Evolutionary conservation across 2,888 invertebrate genomes (phyloP).

Genomic region (Cyaniris semiargus): DNA sequence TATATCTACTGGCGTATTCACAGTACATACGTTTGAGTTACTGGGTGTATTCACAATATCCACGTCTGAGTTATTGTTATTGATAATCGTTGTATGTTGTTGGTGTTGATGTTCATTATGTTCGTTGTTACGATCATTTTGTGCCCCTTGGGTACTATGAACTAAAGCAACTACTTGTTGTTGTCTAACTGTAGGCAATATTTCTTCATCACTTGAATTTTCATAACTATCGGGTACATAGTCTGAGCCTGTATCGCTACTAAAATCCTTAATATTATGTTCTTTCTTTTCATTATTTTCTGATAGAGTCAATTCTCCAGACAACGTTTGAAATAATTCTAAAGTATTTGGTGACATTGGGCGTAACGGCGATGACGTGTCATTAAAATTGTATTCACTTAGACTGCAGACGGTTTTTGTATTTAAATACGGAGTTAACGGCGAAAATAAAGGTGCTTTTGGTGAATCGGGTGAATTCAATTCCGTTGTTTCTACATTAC

Average conservation of each 20-base stretch:
- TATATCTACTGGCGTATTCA: constrained; percentile 16
- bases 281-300: constrained; percentile 24
- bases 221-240: constrained; percentile 24
- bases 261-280: constrained; percentile 5
- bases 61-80: not conserved
- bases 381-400: constrained; percentile 27
- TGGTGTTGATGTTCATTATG: constrained; percentile 9
- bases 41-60: not conserved
- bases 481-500: constrained; percentile 7
- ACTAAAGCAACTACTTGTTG: constrained; percentile 27
- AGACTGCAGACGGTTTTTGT: constrained; percentile 24
- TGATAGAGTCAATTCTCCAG: constrained; percentile 13
- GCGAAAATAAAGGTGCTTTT: constrained; percentile 27
- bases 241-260: constrained; percentile 18
- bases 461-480: constrained; percentile 18
- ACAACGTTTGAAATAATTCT: constrained; percentile 29
- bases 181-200: constrained; percentile 16
- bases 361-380: constrained; percentile 23
- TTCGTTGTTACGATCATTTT: constrained; percentile 21
- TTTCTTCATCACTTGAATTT: constrained; percentile 29
- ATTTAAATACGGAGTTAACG: constrained; percentile 29
- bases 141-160: constrained; percentile 7
- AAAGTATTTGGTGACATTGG: constrained; percentile 30
- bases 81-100: not conserved
- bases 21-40: not conserved